Percentiles rank a stretch among this genome's conserved stretches.
These are phyloP conservation scores for Chaetodon trifasciatus DNA, from an alignment of 2,797 vertebrate species.

Conservation along the genomic window DNA sequence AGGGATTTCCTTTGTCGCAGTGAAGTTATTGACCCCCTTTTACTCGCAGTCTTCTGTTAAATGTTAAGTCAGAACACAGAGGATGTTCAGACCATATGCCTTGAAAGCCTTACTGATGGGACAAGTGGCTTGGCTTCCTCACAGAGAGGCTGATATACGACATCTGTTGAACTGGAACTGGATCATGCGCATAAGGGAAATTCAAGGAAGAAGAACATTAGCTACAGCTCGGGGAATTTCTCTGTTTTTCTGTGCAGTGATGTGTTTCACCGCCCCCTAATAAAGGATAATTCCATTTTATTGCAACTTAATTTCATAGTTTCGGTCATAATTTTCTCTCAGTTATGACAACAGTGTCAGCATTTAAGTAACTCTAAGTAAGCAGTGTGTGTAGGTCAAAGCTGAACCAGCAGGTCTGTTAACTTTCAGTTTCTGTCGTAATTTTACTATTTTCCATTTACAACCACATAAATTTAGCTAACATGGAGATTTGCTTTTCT, in stretches of 20 bases:
- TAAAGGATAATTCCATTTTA: constrained; percentile 29
- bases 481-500: background rate
- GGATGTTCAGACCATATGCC: constrained; percentile 59
- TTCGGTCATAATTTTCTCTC: constrained; percentile 7
- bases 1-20: constrained; percentile 73
- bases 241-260: constrained; percentile 15
- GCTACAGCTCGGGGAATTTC: constrained; percentile 21
- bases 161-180: constrained; percentile 81
- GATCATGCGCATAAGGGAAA: constrained; percentile 52
- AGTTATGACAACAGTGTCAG: constrained; percentile 9
- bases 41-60: constrained; percentile 50
- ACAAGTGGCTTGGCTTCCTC: constrained; percentile 70
- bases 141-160: constrained; percentile 69
- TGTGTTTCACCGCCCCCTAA: background rate
- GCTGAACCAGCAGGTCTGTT: background rate
- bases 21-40: constrained; percentile 57
- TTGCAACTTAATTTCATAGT: constrained; percentile 13
- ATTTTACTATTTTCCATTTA: background rate
- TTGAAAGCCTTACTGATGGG: constrained; percentile 57
- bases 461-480: background rate
- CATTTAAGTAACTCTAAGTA: background rate
- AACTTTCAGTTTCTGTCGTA: background rate
- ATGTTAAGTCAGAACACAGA: constrained; percentile 63
- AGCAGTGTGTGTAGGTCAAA: background rate
- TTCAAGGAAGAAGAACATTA: constrained; percentile 42